phyloP scores from a whole-genome alignment of 1,140 invertebrate genomes.

The Hermetia illucens region DNA sequence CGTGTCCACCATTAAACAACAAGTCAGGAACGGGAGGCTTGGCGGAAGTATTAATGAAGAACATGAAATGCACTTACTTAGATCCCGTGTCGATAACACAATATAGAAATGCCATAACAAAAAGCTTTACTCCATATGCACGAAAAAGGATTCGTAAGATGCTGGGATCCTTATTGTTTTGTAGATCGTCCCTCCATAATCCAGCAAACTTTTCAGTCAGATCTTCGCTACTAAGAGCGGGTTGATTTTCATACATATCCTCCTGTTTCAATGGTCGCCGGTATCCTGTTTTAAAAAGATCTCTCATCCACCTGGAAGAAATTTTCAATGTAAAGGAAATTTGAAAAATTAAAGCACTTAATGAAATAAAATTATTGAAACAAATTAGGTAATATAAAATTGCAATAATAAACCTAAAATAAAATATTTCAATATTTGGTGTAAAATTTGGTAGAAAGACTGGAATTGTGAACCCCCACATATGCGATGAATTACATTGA shows the following conservation, averaged over 20 bases:
- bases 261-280: constrained; percentile 25
- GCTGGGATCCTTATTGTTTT: constrained; percentile 32
- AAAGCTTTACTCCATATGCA: constrained; percentile 35
- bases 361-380: too few species aligned
- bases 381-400: too few species aligned
- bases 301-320: constrained; percentile 28
- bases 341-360: too few species aligned
- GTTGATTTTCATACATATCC: constrained; percentile 33
- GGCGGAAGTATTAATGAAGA: too few species aligned
- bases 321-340: too few species aligned
- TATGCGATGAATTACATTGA: too few species aligned
- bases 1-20: too few species aligned
- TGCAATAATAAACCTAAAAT: too few species aligned
- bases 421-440: too few species aligned
- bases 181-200: constrained; percentile 37
- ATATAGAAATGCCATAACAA: constrained; percentile 31
- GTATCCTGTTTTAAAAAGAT: constrained; percentile 29
- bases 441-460: too few species aligned
- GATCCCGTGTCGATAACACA: constrained; percentile 33
- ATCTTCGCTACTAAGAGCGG: constrained; percentile 30
- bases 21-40: too few species aligned
- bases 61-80: constrained; percentile 33
- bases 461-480: too few species aligned
- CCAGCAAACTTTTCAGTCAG: constrained; percentile 34
- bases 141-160: constrained; percentile 42